Conservation (phyloP, 2,888 invertebrate species). For the Sialis lutaria region DNA sequence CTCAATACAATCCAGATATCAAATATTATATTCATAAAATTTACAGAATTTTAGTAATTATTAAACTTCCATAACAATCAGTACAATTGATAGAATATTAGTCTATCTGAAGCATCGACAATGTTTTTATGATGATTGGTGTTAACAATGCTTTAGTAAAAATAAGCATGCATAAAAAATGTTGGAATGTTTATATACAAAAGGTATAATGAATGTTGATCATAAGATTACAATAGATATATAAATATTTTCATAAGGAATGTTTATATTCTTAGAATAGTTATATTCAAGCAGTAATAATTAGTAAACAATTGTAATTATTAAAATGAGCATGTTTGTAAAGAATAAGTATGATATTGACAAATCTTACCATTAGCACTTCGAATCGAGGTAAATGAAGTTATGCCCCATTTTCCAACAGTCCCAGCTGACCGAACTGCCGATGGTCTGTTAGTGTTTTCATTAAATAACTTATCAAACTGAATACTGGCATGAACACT, state of each 20-base stretch:
- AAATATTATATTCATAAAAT: too few relatives aligned
- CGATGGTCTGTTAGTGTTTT: slow-evolving; percentile 72
- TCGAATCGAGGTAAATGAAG: slow-evolving; percentile 80
- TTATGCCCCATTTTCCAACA: slow-evolving; percentile 88
- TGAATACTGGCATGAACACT: slow-evolving; percentile 34
- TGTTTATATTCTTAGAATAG: too few relatives aligned
- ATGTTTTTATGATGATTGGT: too few relatives aligned
- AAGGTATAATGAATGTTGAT: too few relatives aligned
- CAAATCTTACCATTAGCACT: slow-evolving; percentile 47
- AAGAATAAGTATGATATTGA: neutral
- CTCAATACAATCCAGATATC: too few relatives aligned
- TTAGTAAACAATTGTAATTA: neutral
- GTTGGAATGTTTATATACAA: too few relatives aligned
- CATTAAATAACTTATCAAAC: slow-evolving; percentile 47
- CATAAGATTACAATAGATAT: too few relatives aligned
- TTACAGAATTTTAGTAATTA: neutral
- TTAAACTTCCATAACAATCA: neutral
- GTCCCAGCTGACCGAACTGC: slow-evolving; percentile 81
- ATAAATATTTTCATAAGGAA: too few relatives aligned
- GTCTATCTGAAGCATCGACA: too few relatives aligned
- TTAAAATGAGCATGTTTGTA: neutral
- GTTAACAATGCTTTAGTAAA: too few relatives aligned
- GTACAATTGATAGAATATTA: neutral
- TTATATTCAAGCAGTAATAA: neutral
- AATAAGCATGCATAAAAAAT: too few relatives aligned